Percentiles rank a stretch among this genome's conserved stretches.
These are phyloP conservation scores for Butorides virescens DNA, from an alignment of 2,113 vertebrate genomes.

Conservation along the genomic window DNA sequence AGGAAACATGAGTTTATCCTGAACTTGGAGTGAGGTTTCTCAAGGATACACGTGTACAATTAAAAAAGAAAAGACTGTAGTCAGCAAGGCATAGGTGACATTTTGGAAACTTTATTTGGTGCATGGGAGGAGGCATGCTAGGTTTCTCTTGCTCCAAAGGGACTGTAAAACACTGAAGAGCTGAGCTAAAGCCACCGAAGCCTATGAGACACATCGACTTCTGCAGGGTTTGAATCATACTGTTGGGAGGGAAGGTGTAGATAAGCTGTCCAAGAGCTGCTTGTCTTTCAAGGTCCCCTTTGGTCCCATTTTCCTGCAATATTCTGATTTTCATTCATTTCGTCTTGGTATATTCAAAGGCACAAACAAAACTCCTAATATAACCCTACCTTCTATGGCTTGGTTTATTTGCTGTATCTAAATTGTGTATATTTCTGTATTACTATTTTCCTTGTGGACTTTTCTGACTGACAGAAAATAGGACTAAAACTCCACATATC, in stretches of 20 bases:
- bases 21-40: conserved; percentile 49
- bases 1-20: conserved; percentile 50
- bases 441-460: not conserved
- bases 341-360: not conserved
- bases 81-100: conserved; percentile 49
- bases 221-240: not conserved
- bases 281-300: not conserved
- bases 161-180: conserved; percentile 1
- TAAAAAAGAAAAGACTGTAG: conserved; percentile 42
- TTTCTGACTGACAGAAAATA: not conserved
- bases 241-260: not conserved
- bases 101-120: conserved; percentile 34
- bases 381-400: not conserved
- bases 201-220: not conserved
- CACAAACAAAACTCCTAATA: not conserved
- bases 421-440: not conserved
- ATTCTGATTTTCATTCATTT: not conserved
- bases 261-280: not conserved
- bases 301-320: not conserved
- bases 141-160: not conserved
- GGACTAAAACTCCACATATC: not conserved
- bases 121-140: not conserved
- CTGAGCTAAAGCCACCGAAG: conserved; percentile 22
- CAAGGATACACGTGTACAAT: conserved; percentile 37
- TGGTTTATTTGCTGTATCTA: not conserved